Percentiles rank a stretch among this genome's conserved stretches.
Conservation (phyloP, 2,797 vertebrate genomes). For the Harpagifer antarcticus region DNA sequence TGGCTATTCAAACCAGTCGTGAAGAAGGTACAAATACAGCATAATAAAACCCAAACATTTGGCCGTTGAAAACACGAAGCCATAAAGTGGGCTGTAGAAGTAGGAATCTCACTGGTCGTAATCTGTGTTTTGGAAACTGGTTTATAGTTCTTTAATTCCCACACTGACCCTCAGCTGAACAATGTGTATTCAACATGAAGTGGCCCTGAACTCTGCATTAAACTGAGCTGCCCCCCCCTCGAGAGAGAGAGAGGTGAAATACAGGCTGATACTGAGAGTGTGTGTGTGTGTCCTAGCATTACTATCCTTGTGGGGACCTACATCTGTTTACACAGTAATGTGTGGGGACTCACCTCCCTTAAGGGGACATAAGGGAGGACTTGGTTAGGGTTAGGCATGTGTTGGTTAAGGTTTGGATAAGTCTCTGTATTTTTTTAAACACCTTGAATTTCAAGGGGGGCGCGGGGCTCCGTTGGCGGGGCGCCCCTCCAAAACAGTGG, state of each 20-base stretch:
- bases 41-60: not conserved
- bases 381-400: too few relatives aligned
- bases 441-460: too few relatives aligned
- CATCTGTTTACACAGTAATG: too few relatives aligned
- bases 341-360: too few relatives aligned
- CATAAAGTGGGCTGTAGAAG: not conserved
- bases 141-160: slow-evolving; percentile 60
- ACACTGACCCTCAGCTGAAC: slow-evolving; percentile 51
- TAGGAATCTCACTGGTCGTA: not conserved
- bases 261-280: not conserved
- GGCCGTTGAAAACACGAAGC: slow-evolving; percentile 15
- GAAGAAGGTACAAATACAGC: not conserved
- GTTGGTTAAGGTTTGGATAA: too few relatives aligned
- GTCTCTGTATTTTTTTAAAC: too few relatives aligned
- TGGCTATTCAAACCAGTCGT: not conserved
- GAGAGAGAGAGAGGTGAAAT: slow-evolving; percentile 42
- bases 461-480: too few relatives aligned
- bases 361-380: too few relatives aligned
- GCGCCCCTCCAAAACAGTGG: too few relatives aligned
- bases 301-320: too few relatives aligned
- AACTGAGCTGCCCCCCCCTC: slow-evolving; percentile 6
- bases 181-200: slow-evolving; percentile 56
- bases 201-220: slow-evolving; percentile 50
- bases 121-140: not conserved
- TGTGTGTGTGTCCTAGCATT: not conserved